phyloP scores from a whole-genome alignment of 2,888 invertebrate genomes.

The Drosophila quasianomalipes region DNA sequence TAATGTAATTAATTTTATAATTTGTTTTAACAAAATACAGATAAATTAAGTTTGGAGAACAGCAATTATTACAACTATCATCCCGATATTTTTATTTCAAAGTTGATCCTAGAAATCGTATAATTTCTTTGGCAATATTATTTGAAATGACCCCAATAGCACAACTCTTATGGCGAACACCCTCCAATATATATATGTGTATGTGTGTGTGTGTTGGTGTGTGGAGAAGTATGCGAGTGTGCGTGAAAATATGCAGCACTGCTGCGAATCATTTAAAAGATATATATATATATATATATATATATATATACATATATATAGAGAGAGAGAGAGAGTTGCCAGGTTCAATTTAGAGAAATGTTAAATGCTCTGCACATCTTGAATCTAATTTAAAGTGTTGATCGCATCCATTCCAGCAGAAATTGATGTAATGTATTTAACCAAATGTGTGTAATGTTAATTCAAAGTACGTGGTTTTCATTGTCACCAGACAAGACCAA shows the following conservation, averaged over 20 bases:
- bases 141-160: slow-evolving; percentile 4
- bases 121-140: not conserved
- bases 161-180: slow-evolving; percentile 49
- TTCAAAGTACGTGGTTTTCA: slow-evolving; percentile 58
- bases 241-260: slow-evolving; percentile 73
- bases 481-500: slow-evolving; percentile 25
- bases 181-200: not conserved
- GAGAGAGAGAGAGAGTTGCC: not conserved
- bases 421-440: slow-evolving; percentile 45
- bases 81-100: not conserved
- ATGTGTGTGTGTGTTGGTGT: slow-evolving; percentile 12
- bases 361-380: slow-evolving; percentile 25
- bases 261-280: slow-evolving; percentile 12
- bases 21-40: not conserved
- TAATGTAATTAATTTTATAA: not conserved
- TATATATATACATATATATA: too few relatives aligned
- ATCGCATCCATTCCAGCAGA: slow-evolving; percentile 10
- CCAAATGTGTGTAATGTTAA: slow-evolving; percentile 54
- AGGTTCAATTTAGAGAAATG: slow-evolving; percentile 34
- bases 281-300: too few relatives aligned
- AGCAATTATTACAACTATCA: not conserved
- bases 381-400: slow-evolving; percentile 46
- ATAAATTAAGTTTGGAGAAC: not conserved
- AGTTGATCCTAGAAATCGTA: not conserved
- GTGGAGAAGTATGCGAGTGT: slow-evolving; percentile 27